Evolutionary conservation across 30 jellyfish, hydroid and myxozoan species (phyloP), one percentile per base, ranked within the genome.

Genomic region (Catostylus mosaicus): DNA sequence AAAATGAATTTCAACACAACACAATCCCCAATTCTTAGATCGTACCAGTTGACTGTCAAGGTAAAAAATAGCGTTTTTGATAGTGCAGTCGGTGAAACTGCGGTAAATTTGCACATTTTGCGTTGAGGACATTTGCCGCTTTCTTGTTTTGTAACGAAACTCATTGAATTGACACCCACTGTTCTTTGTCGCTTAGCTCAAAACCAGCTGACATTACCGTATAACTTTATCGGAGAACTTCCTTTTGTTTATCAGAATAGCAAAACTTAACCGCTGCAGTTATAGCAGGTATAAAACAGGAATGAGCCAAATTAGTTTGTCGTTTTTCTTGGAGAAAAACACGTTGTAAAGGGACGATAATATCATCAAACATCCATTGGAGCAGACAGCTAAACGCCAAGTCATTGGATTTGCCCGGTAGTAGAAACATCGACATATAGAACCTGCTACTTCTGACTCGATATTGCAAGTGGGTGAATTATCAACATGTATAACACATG

Each of bases 401-500:
- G 20, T 18, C 23, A 12, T 16, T 59, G n/a, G 37, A 59, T 59
- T 27, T 3, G 71, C 38, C 26, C 3, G 71, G 3, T 23, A 59
- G 19, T 18, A 59, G 19, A 19, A 29, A 32, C 88, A 38, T 76
- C 88, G 32, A 57, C 76, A 76, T 76, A 31, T 24, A 56, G 45
- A 72, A 33, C 71, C 79, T 52, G 85, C 72, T 52, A 51, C 56
- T 32, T 36, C 23, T 11, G 48, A 22, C 62, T 74, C 73, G 85
- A 45, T 36, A 74, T 74, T 59, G 56, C 8, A 35, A 52, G 38
- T 48, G 65, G 88, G 31, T 30, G 40, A 36, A 20, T 16, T 67
- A 47, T 43, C 84, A 62, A 34, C 60, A 82, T 82, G 92, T 82
- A 20, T 57, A 82, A 54, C 92, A 63, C 92, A 54, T 82, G 69